A percentile compares a stretch with the other conserved stretches of the same genome.
These are phyloP conservation scores for Lingula anatina DNA, from an alignment of 2,888 invertebrate genomes.

Conservation along the genomic window DNA sequence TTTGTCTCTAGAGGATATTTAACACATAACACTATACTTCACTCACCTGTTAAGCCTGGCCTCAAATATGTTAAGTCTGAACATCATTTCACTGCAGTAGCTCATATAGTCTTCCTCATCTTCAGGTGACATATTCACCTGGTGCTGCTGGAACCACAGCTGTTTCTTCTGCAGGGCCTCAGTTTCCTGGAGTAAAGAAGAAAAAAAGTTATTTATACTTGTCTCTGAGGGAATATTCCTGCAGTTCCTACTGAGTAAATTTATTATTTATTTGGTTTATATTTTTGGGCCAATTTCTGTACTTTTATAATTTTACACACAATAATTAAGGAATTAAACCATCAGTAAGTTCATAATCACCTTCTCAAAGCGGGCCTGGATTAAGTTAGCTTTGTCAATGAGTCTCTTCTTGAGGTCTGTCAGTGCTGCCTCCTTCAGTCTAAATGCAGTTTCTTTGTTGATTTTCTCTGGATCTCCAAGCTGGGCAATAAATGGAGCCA, in stretches of 20 bases:
- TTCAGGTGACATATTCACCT: slow-evolving; percentile 51
- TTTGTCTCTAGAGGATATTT: too few species aligned
- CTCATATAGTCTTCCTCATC: slow-evolving; percentile 52
- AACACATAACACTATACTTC: too few species aligned
- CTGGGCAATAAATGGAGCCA: slow-evolving; percentile 52
- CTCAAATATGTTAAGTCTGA: slow-evolving; percentile 52
- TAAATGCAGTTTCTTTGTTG: slow-evolving; percentile 35
- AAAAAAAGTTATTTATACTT: neutral
- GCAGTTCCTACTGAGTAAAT: too few species aligned
- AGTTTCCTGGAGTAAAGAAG: slow-evolving; percentile 37
- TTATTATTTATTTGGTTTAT: too few species aligned
- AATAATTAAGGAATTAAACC: neutral
- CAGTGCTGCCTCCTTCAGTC: slow-evolving; percentile 48
- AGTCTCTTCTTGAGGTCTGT: slow-evolving; percentile 50
- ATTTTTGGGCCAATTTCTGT: too few species aligned
- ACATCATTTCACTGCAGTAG: slow-evolving; percentile 52
- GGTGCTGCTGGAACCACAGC: slow-evolving; percentile 53
- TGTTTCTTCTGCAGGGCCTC: slow-evolving; percentile 52
- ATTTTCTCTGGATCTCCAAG: slow-evolving; percentile 46
- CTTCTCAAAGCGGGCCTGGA: slow-evolving; percentile 52
- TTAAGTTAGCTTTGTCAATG: slow-evolving; percentile 53
- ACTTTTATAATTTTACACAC: neutral
- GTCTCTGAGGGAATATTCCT: neutral
- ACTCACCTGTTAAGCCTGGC: slow-evolving; percentile 48
- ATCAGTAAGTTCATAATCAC: slow-evolving; percentile 15